These are phyloP conservation scores for Iguana delicatissima DNA, from an alignment of 2,797 vertebrate genomes.

Conservation along the genomic window DNA sequence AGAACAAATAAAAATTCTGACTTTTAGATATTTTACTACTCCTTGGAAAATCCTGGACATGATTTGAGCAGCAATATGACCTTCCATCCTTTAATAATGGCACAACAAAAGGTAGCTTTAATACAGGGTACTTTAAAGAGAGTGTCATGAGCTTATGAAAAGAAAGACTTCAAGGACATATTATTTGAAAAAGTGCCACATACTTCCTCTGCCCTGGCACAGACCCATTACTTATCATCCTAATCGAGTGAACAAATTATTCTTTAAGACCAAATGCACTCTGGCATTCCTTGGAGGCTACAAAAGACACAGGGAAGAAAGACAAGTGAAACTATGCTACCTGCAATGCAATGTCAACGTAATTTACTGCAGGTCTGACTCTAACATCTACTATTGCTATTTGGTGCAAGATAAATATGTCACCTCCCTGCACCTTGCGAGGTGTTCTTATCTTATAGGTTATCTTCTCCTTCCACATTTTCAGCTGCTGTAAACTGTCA, in stretches of 20 bases:
- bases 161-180: constrained; percentile 67
- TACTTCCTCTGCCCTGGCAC: constrained; percentile 54
- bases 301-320: constrained; percentile 57
- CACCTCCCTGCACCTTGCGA: not conserved
- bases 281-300: constrained; percentile 65
- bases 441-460: constrained; percentile 7
- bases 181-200: constrained; percentile 50
- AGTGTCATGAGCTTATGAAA: constrained; percentile 55
- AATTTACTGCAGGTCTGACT: constrained; percentile 17
- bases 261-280: constrained; percentile 56
- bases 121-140: constrained; percentile 50
- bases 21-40: constrained; percentile 47
- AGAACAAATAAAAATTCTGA: not conserved
- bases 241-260: constrained; percentile 70
- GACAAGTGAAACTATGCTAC: constrained; percentile 39
- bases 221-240: constrained; percentile 65
- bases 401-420: constrained; percentile 32
- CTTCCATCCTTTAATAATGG: constrained; percentile 55
- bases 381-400: not conserved
- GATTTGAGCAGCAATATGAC: constrained; percentile 54
- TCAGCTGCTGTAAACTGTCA: constrained; percentile 7
- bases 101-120: constrained; percentile 52
- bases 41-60: constrained; percentile 50
- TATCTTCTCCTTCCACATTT: constrained; percentile 38
- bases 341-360: constrained; percentile 32